Evolutionary conservation across 2,113 vertebrate genomes (phyloP).

Genomic region (Vanacampus margaritifer): DNA sequence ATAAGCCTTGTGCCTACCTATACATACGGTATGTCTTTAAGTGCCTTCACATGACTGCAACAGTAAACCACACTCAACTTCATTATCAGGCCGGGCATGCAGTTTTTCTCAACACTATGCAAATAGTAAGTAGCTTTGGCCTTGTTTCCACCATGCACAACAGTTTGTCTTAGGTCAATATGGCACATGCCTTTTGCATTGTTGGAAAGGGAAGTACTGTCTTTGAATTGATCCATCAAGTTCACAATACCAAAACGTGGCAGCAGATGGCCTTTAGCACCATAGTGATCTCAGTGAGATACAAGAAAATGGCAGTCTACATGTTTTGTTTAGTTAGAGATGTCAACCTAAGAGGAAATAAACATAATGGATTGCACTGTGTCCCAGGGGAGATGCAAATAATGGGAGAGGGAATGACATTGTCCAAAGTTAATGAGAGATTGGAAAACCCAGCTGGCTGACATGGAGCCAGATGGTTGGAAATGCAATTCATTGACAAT

Average conservation of each 20-base stretch:
- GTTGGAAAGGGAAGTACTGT: neutral
- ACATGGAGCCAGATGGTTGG: neutral
- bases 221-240: neutral
- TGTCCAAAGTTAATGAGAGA: neutral
- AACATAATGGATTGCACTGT: neutral
- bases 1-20: neutral
- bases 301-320: neutral
- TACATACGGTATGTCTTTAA: conserved; percentile 23
- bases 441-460: neutral
- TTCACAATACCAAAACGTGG: neutral
- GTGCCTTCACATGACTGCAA: conserved; percentile 19
- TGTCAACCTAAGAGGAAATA: conserved; percentile 2
- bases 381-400: conserved; percentile 8
- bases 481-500: neutral
- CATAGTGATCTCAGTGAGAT: neutral
- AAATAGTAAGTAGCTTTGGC: neutral
- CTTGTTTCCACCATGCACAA: neutral
- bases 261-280: conserved; percentile 20
- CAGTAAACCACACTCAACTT: conserved; percentile 12
- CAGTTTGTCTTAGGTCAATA: neutral
- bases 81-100: neutral
- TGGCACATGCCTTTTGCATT: neutral
- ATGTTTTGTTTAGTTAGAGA: neutral
- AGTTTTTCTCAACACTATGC: conserved; percentile 7
- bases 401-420: neutral